Evolutionary conservation across 2,113 vertebrate genomes (phyloP).

Genomic region (Callopanchax toddi): DNA sequence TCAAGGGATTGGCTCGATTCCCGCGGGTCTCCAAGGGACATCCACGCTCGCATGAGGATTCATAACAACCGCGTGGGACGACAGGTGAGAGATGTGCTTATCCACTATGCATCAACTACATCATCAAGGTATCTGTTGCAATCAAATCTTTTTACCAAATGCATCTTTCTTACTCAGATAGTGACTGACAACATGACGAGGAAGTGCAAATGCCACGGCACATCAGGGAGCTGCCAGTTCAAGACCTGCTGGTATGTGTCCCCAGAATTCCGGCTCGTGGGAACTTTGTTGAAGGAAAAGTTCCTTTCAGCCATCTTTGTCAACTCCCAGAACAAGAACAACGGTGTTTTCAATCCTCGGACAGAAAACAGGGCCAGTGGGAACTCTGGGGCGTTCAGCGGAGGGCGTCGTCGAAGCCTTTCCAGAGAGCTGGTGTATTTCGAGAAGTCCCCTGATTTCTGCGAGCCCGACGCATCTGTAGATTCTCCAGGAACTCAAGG

Average conservation of each 20-base stretch:
- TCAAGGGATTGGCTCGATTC: conserved; percentile 91
- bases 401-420: conserved; percentile 77
- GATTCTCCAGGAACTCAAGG: conserved; percentile 87
- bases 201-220: conserved; percentile 93
- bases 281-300: conserved; percentile 84
- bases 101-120: not conserved
- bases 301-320: conserved; percentile 87
- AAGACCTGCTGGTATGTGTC: conserved; percentile 93
- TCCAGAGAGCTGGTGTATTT: conserved; percentile 90
- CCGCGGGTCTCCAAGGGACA: conserved; percentile 87
- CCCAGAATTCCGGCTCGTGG: conserved; percentile 88
- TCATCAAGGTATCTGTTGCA: not conserved
- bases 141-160: conserved; percentile 15
- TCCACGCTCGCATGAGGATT: conserved; percentile 90
- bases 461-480: conserved; percentile 80
- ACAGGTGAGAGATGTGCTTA: conserved; percentile 78
- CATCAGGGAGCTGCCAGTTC: conserved; percentile 93
- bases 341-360: conserved; percentile 86
- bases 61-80: conserved; percentile 91
- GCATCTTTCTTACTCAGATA: conserved; percentile 74
- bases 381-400: conserved; percentile 42
- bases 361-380: conserved; percentile 46
- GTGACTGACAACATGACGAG: conserved; percentile 90
- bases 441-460: conserved; percentile 92
- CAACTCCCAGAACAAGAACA: conserved; percentile 91